Conservation (phyloP, 2,113 vertebrate genomes). For the Bufo gargarizans region DNA sequence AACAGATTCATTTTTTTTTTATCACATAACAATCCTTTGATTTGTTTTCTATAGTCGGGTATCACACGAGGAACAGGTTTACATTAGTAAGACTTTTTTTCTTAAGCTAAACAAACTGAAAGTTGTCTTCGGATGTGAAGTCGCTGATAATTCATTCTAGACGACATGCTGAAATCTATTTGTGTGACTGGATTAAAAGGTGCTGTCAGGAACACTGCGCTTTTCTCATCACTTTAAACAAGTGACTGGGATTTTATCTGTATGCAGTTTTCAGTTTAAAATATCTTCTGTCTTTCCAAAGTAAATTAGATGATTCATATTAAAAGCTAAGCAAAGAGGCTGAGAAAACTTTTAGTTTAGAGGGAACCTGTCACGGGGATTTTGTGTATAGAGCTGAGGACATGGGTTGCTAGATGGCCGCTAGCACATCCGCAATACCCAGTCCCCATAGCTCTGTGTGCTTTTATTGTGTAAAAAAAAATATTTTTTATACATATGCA, state of each 20-base stretch:
- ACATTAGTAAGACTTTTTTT: not conserved
- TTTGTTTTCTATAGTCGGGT: too few species aligned
- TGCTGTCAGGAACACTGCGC: conserved; percentile 43
- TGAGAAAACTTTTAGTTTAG: not conserved
- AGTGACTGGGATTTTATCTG: conserved; percentile 42
- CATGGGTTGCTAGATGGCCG: too few species aligned
- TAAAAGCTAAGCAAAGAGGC: not conserved
- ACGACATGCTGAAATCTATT: conserved; percentile 38
- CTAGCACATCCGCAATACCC: too few species aligned
- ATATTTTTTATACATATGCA: too few species aligned
- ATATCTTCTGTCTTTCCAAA: conserved; percentile 44
- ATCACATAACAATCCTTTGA: too few species aligned
- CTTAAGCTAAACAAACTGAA: not conserved
- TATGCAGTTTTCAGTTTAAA: conserved; percentile 23
- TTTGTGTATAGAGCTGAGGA: too few species aligned
- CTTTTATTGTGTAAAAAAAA: too few species aligned
- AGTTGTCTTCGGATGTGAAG: not conserved
- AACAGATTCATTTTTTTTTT: too few species aligned
- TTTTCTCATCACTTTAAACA: conserved; percentile 48
- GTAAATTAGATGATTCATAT: conserved; percentile 32
- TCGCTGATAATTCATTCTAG: conserved; percentile 18
- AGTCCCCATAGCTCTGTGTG: too few species aligned
- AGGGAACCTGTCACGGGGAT: too few species aligned
- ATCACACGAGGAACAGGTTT: too few species aligned
- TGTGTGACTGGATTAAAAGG: conserved; percentile 43